These are phyloP conservation scores for Ethmia dodecea DNA, from an alignment of 2,888 invertebrate genomes.

Conservation along the genomic window DNA sequence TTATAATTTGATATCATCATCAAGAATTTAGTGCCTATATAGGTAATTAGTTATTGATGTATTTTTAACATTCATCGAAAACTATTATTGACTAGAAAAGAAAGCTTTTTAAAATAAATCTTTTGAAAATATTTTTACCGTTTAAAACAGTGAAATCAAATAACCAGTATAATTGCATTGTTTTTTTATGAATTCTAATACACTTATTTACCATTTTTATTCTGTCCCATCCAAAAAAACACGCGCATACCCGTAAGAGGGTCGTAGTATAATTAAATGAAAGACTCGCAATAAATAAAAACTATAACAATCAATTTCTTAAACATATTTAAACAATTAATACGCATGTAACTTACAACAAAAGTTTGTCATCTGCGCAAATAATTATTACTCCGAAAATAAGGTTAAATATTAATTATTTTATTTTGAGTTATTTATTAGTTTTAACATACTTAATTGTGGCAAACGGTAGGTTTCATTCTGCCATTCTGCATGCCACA, in stretches of 20 bases:
- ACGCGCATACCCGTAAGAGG: not conserved
- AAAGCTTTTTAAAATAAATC: not conserved
- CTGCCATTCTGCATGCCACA: not conserved
- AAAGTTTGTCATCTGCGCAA: not conserved
- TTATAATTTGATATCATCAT: too few species aligned
- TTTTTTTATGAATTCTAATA: not conserved
- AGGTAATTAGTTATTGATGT: too few species aligned
- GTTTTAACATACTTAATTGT: not conserved
- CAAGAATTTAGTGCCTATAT: too few species aligned
- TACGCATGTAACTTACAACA: not conserved
- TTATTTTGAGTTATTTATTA: not conserved
- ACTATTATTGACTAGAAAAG: too few species aligned
- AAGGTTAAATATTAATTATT: slow-evolving; percentile 1
- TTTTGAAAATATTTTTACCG: not conserved
- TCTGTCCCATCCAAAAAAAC: not conserved
- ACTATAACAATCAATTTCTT: not conserved
- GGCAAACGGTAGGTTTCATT: not conserved
- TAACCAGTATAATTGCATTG: not conserved
- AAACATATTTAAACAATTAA: not conserved
- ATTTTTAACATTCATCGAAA: too few species aligned
- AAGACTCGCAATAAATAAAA: not conserved
- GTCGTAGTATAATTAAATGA: not conserved
- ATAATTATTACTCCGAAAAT: not conserved
- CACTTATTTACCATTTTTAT: not conserved
- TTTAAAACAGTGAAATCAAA: not conserved